Evolutionary conservation across 2,888 invertebrate species (phyloP), one percentile per base, ranked within the genome.

Genomic region (Erebia aethiops): DNA sequence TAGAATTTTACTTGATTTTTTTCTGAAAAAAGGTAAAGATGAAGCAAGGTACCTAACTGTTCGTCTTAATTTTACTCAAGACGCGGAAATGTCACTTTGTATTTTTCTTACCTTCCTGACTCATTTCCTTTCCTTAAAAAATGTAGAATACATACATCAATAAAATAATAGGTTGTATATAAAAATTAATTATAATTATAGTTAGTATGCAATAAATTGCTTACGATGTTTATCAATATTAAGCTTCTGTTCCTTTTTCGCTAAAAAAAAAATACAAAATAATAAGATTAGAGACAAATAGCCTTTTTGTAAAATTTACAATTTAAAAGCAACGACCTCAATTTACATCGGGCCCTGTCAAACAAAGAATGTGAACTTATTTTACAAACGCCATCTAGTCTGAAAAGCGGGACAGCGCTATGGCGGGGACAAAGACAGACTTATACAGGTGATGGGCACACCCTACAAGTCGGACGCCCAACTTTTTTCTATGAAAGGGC

Each of bases 81-180:
- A 35, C 35, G 7, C 5, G 35, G 35, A 35, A 35, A 35, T 7
- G 35, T 7, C 35, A 35, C 35, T 56, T 13, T 35, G 11, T 21
- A 16, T 16, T 51, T 60, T 11, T 13, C 35, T 70, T 80, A 86
- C 86, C 86, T 82, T 86, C 84, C 41, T 80, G 14, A 54, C 83
- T 85, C 16, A 82, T 74, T 75, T 83, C 75, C 26, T 82, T 61
- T 67, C 60, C 86, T 86, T 77, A 14, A 74, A 76, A 69, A 54
- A 21, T 11, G 18, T 8, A n/a, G n/a, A n/a, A 54, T 2, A 11
- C 16, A 14, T 10, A 21, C 2, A 11, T 35, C 41, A n/a, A 16
- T 18, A 11, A 35, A 9, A 10, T 60, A 35, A 35, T 35, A 35
- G 35, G 35, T 35, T 35, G 35, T 5, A 35, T 35, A 35, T 7